Evolutionary conservation across 2,113 vertebrate genomes (phyloP).

Genomic region (Dolichallabes microphthalmus): DNA sequence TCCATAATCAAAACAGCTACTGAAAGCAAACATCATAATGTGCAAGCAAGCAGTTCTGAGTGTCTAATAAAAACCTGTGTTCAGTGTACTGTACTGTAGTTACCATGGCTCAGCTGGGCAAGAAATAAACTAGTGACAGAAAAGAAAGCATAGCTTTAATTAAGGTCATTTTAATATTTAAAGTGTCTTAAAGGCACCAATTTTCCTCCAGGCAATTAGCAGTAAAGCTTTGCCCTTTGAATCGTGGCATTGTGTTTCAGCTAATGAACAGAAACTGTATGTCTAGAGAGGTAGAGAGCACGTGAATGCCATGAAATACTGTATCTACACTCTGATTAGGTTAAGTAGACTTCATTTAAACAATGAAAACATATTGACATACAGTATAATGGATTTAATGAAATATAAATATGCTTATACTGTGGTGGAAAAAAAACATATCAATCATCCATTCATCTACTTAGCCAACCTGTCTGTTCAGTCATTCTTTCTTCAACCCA

Average conservation of each 20-base stretch:
- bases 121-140: not conserved
- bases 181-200: slow-evolving; percentile 34
- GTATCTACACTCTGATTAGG: not conserved
- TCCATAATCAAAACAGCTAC: not conserved
- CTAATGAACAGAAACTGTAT: slow-evolving; percentile 46
- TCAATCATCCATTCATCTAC: not conserved
- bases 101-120: not conserved
- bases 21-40: not conserved
- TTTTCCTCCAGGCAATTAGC: slow-evolving; percentile 46
- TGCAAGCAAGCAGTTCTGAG: not conserved
- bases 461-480: not conserved
- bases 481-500: not conserved
- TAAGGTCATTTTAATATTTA: slow-evolving; percentile 51
- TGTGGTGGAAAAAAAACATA: not conserved
- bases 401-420: not conserved
- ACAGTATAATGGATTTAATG: no score
- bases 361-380: not conserved
- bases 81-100: not conserved
- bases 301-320: no score
- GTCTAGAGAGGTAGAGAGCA: slow-evolving; percentile 13
- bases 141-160: slow-evolving; percentile 42
- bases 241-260: slow-evolving; percentile 45
- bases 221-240: slow-evolving; percentile 54
- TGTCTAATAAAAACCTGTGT: slow-evolving; percentile 13
- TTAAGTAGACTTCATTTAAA: not conserved